Conservation (phyloP, 2,797 vertebrate species). For the Fistularia tabacaria region DNA sequence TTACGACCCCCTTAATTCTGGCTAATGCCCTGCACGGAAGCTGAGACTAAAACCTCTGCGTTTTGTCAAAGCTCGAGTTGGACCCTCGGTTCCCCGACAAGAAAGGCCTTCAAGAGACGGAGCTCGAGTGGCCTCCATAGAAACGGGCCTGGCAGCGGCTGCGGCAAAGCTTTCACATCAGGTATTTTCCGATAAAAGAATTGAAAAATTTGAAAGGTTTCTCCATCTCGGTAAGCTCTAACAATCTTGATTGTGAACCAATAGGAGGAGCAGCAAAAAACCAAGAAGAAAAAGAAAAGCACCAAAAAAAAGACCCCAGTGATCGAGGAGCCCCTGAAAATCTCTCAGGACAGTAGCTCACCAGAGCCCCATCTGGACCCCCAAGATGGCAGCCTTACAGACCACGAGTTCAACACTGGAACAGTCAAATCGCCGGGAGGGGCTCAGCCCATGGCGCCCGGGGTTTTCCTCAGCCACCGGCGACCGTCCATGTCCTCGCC, state of each 20-base stretch:
- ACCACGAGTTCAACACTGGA: slow-evolving; percentile 87
- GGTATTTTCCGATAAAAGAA: too few species aligned
- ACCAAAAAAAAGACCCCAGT: slow-evolving; percentile 86
- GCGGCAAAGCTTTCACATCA: slow-evolving; percentile 97
- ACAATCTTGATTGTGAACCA: neutral
- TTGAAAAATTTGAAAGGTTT: neutral
- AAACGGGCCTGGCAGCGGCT: slow-evolving; percentile 91
- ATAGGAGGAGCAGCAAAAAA: slow-evolving; percentile 94
- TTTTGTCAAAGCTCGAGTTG: slow-evolving; percentile 83
- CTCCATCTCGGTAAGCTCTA: too few species aligned
- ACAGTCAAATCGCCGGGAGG: slow-evolving; percentile 80
- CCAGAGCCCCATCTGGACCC: slow-evolving; percentile 86
- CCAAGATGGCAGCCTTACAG: slow-evolving; percentile 85
- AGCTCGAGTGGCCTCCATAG: slow-evolving; percentile 93
- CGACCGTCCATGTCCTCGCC: slow-evolving; percentile 88
- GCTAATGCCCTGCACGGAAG: neutral
- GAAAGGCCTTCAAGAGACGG: slow-evolving; percentile 94
- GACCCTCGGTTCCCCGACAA: slow-evolving; percentile 91
- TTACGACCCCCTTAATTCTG: too few species aligned
- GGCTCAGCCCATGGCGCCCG: slow-evolving; percentile 91
- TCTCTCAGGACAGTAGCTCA: slow-evolving; percentile 89
- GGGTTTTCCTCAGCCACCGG: slow-evolving; percentile 92
- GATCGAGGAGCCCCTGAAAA: slow-evolving; percentile 78
- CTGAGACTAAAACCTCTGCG: neutral
- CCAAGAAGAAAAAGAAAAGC: slow-evolving; percentile 94